A percentile compares a stretch with the other conserved stretches of the same genome.
Conservation (phyloP, 2,888 invertebrate species). For the Amiota communis region DNA sequence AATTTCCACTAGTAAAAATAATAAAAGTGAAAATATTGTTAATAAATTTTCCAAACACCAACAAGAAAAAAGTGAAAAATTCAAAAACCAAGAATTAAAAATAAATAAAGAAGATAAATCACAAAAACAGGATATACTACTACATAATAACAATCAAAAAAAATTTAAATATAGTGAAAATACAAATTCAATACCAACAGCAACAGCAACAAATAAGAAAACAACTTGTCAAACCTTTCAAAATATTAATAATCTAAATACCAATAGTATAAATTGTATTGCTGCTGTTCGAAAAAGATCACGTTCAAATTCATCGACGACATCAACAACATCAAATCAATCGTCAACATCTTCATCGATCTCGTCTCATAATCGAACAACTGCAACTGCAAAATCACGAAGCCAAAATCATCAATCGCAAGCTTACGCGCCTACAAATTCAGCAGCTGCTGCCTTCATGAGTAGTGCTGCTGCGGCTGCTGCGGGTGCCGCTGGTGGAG, state of each 20-base stretch:
- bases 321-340: slow-evolving; percentile 14
- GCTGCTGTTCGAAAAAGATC: slow-evolving; percentile 11
- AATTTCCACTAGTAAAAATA: background rate
- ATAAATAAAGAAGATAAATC: too few species aligned
- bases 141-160: too few species aligned
- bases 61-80: background rate
- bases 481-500: slow-evolving; percentile 85
- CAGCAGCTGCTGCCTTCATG: slow-evolving; percentile 77
- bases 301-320: slow-evolving; percentile 19
- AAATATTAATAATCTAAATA: slow-evolving; percentile 44
- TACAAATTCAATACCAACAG: slow-evolving; percentile 26
- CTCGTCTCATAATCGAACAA: slow-evolving; percentile 35
- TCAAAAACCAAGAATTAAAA: too few species aligned
- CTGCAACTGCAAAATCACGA: slow-evolving; percentile 35
- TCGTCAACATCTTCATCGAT: slow-evolving; percentile 20
- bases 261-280: slow-evolving; percentile 1
- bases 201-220: slow-evolving; percentile 15
- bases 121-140: too few species aligned
- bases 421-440: slow-evolving; percentile 44
- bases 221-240: slow-evolving; percentile 36
- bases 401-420: slow-evolving; percentile 52
- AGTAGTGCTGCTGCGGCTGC: slow-evolving; percentile 80
- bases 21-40: too few species aligned
- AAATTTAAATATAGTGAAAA: too few species aligned
- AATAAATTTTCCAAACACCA: background rate